Evolutionary conservation across 2,888 invertebrate species (phyloP).

Genomic region (Tipula helvola): DNA sequence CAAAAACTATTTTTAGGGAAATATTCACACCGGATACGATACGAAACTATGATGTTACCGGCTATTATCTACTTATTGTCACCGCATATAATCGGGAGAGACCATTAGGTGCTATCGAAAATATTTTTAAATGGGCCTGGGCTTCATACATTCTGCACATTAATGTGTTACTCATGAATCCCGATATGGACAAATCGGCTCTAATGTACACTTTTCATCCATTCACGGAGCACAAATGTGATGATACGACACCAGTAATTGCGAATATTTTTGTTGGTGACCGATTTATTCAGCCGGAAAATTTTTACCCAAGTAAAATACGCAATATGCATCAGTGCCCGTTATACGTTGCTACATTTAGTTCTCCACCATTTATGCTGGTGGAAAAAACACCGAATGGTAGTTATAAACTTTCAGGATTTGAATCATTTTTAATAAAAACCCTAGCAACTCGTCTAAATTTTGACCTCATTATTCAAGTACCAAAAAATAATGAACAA

Average conservation of each 20-base stretch:
- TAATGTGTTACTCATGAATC: neutral
- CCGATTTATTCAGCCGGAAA: neutral
- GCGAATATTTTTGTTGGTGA: conserved; percentile 11
- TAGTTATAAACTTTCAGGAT: conserved; percentile 7
- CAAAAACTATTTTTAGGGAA: neutral
- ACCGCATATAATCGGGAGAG: neutral
- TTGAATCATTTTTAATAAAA: conserved; percentile 15
- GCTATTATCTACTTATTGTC: neutral
- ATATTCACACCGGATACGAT: neutral
- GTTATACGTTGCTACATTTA: conserved; percentile 11
- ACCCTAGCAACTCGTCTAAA: conserved; percentile 14
- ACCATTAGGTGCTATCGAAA: neutral
- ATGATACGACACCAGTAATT: conserved; percentile 11
- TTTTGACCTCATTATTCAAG: conserved; percentile 10
- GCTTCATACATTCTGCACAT: conserved; percentile 12
- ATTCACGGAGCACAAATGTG: conserved; percentile 13
- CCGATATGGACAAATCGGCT: neutral
- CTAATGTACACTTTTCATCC: conserved; percentile 16
- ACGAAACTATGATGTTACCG: neutral
- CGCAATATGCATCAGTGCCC: conserved; percentile 14
- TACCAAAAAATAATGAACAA: neutral
- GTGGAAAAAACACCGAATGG: neutral
- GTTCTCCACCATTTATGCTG: conserved; percentile 13
- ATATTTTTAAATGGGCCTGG: conserved; percentile 13
- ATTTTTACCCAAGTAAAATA: conserved; percentile 15